Evolutionary conservation across 2,888 invertebrate species (phyloP).

Genomic region (Archips xylosteana): DNA sequence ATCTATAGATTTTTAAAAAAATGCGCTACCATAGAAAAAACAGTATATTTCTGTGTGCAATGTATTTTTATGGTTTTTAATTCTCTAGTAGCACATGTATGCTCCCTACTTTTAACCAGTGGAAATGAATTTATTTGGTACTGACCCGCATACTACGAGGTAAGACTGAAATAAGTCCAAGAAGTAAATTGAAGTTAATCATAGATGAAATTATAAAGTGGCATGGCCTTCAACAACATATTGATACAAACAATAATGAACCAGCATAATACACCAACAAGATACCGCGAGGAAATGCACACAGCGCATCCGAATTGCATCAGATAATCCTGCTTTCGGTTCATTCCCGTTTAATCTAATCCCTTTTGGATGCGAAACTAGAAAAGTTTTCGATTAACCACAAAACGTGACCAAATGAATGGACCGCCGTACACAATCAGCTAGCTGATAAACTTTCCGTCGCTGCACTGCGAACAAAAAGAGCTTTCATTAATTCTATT

Average conservation of each 20-base stretch:
- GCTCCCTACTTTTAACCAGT: too few relatives aligned
- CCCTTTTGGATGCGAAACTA: constrained; percentile 40
- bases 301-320: constrained; percentile 29
- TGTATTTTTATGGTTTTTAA: too few relatives aligned
- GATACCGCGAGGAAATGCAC: constrained; percentile 6
- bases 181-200: too few relatives aligned
- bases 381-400: constrained; percentile 42
- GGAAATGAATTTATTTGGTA: too few relatives aligned
- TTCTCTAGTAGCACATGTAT: too few relatives aligned
- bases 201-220: too few relatives aligned
- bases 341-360: constrained; percentile 32
- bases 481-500: constrained; percentile 28
- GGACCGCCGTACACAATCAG: constrained; percentile 35
- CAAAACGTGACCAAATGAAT: constrained; percentile 40
- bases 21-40: too few relatives aligned
- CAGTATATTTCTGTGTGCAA: too few relatives aligned
- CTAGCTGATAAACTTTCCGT: constrained; percentile 32
- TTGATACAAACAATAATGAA: background rate
- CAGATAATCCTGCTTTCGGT: constrained; percentile 20
- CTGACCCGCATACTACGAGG: too few relatives aligned
- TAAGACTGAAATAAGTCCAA: too few relatives aligned
- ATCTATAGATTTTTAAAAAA: too few relatives aligned
- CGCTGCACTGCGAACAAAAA: constrained; percentile 19
- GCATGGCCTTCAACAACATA: too few relatives aligned
- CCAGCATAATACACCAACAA: background rate